Evolutionary conservation across 2,797 vertebrate species (phyloP).

Genomic region (Antennarius maculatus): DNA sequence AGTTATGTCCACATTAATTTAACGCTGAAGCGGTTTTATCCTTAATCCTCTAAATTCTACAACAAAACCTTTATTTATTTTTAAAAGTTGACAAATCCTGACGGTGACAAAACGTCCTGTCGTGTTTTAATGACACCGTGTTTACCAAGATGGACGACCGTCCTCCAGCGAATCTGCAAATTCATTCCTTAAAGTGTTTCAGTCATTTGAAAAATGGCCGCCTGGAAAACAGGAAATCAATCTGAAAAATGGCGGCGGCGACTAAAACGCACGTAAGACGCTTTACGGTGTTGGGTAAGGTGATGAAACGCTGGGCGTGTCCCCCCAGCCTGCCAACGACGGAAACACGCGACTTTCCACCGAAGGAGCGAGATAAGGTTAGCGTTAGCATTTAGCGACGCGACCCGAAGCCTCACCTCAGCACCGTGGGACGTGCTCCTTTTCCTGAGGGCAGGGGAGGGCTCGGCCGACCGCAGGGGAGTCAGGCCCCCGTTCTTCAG

Average conservation of each 20-base stretch:
- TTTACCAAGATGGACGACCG: too few relatives aligned
- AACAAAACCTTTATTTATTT: too few relatives aligned
- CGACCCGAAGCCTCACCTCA: constrained; percentile 82
- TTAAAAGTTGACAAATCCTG: not conserved
- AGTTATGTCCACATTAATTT: too few relatives aligned
- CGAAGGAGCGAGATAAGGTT: not conserved
- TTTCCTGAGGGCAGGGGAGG: constrained; percentile 82
- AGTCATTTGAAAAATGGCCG: not conserved
- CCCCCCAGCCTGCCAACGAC: not conserved
- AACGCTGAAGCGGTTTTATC: not conserved
- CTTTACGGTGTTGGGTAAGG: not conserved
- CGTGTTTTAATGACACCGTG: too few relatives aligned
- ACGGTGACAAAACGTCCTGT: too few relatives aligned
- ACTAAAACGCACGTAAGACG: not conserved
- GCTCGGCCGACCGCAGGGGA: constrained; percentile 84
- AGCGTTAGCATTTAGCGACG: constrained; percentile 7
- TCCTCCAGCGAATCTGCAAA: not conserved
- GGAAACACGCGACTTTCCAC: not conserved
- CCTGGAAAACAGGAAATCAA: not conserved
- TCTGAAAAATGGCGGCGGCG: not conserved
- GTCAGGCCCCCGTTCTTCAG: constrained; percentile 89
- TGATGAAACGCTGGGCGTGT: not conserved
- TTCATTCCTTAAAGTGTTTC: not conserved
- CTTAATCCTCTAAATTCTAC: not conserved
- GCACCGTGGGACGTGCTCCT: constrained; percentile 74